Percentiles rank a stretch among this genome's conserved stretches.
Conservation (phyloP, 2,113 vertebrate genomes). For the Sakesphorus luctuosus region DNA sequence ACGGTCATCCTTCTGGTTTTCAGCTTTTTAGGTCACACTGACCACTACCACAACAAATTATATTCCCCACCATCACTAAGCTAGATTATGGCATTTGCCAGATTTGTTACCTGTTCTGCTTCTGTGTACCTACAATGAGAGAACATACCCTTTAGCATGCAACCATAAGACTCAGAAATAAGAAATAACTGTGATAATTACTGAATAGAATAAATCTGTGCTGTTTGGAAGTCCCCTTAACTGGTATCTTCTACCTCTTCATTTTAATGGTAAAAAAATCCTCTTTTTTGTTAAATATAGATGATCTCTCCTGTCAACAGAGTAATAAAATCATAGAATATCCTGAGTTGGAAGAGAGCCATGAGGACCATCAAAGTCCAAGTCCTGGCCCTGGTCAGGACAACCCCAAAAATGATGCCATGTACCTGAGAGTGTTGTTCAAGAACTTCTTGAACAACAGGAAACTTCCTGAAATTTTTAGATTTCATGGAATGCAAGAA, state of each 20-base stretch:
- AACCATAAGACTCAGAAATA: not conserved
- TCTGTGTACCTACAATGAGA: not conserved
- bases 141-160: not conserved
- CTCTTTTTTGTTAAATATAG: not conserved
- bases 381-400: not conserved
- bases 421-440: not conserved
- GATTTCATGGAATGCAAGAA: not conserved
- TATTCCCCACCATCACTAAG: not conserved
- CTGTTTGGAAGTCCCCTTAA: not conserved
- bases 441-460: not conserved
- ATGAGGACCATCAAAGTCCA: not conserved
- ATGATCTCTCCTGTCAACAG: not conserved
- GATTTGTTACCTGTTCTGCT: not conserved
- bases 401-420: not conserved
- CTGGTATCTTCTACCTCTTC: not conserved
- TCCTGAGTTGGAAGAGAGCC: not conserved
- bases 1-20: not conserved
- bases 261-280: not conserved
- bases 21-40: not conserved
- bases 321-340: not conserved
- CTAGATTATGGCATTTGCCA: not conserved
- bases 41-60: no score
- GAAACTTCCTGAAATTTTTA: not conserved
- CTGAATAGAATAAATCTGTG: not conserved
- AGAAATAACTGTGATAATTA: not conserved